Evolutionary conservation across 2,888 invertebrate species (phyloP).

Genomic region (Catocala nupta): DNA sequence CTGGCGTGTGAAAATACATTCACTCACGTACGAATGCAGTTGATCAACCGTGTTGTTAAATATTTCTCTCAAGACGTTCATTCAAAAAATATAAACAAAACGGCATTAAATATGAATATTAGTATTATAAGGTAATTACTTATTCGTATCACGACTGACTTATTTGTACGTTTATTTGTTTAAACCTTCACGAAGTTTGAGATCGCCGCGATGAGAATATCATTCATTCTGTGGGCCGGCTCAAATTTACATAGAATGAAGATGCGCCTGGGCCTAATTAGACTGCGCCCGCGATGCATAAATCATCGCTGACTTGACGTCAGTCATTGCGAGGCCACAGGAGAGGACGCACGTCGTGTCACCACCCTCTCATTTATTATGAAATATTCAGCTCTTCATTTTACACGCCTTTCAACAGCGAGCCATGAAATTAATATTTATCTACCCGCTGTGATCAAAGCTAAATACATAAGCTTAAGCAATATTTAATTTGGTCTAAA

Average conservation of each 20-base stretch:
- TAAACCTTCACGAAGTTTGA: conserved; percentile 58
- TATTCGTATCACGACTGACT: conserved; percentile 51
- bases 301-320: conserved; percentile 72
- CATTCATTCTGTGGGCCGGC: conserved; percentile 54
- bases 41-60: conserved; percentile 38
- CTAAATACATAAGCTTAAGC: conserved; percentile 14
- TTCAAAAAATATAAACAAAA: conserved; percentile 45
- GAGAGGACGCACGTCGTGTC: conserved; percentile 48
- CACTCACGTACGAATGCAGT: conserved; percentile 47
- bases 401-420: conserved; percentile 40
- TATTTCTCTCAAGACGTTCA: conserved; percentile 36
- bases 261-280: conserved; percentile 77
- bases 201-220: conserved; percentile 58
- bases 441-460: conserved; percentile 36
- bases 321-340: conserved; percentile 52
- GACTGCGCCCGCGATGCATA: conserved; percentile 69
- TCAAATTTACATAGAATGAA: conserved; percentile 78
- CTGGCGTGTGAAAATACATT: conserved; percentile 62
- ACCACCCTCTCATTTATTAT: conserved; percentile 48
- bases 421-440: conserved; percentile 40
- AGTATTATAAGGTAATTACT: conserved; percentile 40
- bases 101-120: conserved; percentile 28
- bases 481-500: neutral
- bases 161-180: conserved; percentile 55
- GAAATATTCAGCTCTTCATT: conserved; percentile 48